These are phyloP conservation scores for Eurypyga helias DNA, from an alignment of 2,113 vertebrate species.

Conservation along the genomic window DNA sequence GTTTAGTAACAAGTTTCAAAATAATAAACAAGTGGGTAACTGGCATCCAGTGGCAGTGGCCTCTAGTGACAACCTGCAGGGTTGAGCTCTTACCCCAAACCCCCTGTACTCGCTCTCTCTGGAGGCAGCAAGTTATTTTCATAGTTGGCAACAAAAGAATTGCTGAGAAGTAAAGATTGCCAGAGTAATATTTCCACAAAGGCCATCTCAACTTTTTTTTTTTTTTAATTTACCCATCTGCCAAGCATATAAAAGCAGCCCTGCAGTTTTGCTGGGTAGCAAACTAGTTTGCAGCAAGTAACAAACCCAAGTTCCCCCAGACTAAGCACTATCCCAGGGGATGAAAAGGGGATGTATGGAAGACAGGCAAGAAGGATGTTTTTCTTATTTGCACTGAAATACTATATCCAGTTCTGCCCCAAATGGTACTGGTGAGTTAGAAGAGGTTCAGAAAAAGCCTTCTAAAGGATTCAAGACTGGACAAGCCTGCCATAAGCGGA, in stretches of 20 bases:
- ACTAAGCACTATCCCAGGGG: background rate
- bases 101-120: rapidly evolving
- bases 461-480: background rate
- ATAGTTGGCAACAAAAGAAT: background rate
- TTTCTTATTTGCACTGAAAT: background rate
- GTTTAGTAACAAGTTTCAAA: background rate
- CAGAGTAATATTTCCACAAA: background rate
- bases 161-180: background rate
- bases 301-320: background rate
- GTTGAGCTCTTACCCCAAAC: background rate
- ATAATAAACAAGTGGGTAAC: background rate
- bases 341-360: background rate
- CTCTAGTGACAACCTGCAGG: background rate
- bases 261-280: rapidly evolving
- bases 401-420: background rate
- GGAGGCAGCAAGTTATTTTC: background rate
- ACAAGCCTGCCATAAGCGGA: background rate
- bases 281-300: background rate
- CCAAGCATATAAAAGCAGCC: background rate
- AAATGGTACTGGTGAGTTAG: background rate
- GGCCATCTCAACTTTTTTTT: no score
- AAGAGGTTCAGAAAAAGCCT: background rate
- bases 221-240: background rate
- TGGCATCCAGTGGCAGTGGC: background rate
- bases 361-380: rapidly evolving